A percentile compares a stretch with the other conserved stretches of the same genome.
Conservation (phyloP, 2,113 vertebrate species). For the Cololabis saira region DNA sequence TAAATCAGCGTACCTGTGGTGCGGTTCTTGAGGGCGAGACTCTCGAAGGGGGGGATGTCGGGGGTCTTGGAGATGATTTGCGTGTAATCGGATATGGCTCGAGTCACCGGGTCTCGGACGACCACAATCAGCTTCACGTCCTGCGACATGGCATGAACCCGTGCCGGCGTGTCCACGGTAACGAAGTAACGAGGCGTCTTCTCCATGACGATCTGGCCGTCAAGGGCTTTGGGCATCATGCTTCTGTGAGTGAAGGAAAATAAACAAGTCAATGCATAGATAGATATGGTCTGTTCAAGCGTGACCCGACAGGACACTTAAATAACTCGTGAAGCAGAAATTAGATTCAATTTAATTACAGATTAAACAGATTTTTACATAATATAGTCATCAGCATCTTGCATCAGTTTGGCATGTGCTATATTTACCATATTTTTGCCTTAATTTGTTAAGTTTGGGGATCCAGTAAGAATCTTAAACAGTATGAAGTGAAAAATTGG, state of each 20-base stretch:
- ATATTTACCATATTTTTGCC: too few relatives aligned
- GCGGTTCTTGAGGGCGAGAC: slow-evolving; percentile 82
- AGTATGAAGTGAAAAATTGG: too few relatives aligned
- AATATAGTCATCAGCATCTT: too few relatives aligned
- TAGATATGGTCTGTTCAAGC: too few relatives aligned
- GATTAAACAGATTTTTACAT: too few relatives aligned
- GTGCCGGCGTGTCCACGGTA: slow-evolving; percentile 79
- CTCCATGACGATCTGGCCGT: slow-evolving; percentile 86
- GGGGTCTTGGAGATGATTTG: slow-evolving; percentile 86
- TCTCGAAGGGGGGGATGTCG: slow-evolving; percentile 80
- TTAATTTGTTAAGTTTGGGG: too few relatives aligned
- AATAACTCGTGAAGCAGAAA: too few relatives aligned
- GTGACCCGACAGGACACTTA: too few relatives aligned
- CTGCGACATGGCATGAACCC: slow-evolving; percentile 81
- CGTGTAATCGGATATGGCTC: slow-evolving; percentile 86
- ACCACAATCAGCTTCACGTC: slow-evolving; percentile 84
- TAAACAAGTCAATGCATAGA: neutral
- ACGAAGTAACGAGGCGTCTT: slow-evolving; percentile 86
- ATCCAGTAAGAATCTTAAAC: too few relatives aligned
- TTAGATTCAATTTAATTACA: too few relatives aligned
- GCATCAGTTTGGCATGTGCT: too few relatives aligned
- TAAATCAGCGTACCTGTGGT: slow-evolving; percentile 70
- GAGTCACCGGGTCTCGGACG: slow-evolving; percentile 83
- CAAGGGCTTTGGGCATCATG: slow-evolving; percentile 86
- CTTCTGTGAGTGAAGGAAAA: slow-evolving; percentile 63